Conservation (phyloP, 1,140 invertebrate species). For the Drosophila lini region DNA sequence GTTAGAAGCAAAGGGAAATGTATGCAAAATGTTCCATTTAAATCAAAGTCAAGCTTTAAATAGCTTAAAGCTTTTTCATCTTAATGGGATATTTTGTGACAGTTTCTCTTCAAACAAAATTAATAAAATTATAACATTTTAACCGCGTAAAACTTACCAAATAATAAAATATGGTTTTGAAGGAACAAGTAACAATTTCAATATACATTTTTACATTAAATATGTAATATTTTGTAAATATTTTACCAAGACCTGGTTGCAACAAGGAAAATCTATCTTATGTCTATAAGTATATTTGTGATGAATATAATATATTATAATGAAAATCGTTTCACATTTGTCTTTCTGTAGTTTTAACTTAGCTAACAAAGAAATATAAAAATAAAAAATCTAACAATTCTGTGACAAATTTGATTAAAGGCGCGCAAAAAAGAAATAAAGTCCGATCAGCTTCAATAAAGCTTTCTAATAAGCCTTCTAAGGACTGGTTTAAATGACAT, state of each 20-base stretch:
- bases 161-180: neutral
- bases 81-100: neutral
- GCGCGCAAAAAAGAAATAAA: neutral
- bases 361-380: neutral
- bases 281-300: neutral
- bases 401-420: too few species aligned
- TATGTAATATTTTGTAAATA: too few species aligned
- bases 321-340: neutral
- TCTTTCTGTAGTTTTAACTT: neutral
- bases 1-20: neutral
- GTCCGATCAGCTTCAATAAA: too few species aligned
- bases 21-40: neutral
- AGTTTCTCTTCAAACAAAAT: neutral
- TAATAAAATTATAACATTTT: slow-evolving; percentile 2
- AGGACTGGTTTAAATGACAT: too few species aligned
- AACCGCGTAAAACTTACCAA: neutral
- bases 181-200: neutral
- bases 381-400: neutral
- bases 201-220: neutral
- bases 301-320: neutral
- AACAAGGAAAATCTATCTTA: too few species aligned
- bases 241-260: too few species aligned
- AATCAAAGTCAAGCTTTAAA: slow-evolving; percentile 17
- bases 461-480: too few species aligned
- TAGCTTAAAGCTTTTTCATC: slow-evolving; percentile 39